Conservation (phyloP, 2,797 vertebrate species). For the Sebastiscus tertius region DNA sequence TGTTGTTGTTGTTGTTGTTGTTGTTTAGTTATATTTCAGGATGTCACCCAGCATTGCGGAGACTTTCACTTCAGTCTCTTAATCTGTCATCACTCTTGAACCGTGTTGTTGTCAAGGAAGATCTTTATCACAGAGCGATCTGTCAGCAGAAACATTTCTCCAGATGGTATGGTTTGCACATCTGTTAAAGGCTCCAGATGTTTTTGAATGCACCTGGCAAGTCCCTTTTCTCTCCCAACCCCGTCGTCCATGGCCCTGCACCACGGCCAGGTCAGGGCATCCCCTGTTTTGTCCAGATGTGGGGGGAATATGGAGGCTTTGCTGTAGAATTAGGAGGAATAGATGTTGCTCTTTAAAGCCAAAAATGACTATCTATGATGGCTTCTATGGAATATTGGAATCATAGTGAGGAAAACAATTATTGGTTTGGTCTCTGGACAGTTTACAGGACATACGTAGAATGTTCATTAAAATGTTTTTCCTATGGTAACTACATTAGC, state of each 20-base stretch:
- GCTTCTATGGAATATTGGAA: neutral
- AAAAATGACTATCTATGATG: neutral
- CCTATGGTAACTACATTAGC: neutral
- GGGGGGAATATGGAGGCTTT: constrained; percentile 41
- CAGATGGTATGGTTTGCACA: constrained; percentile 65
- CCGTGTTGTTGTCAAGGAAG: constrained; percentile 30
- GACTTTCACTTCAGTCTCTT: neutral
- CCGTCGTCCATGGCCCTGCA: constrained; percentile 18
- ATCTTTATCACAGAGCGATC: constrained; percentile 44
- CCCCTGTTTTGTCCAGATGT: constrained; percentile 54
- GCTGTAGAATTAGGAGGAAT: neutral
- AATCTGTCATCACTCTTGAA: constrained; percentile 36
- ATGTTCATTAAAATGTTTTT: neutral
- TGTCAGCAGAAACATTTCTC: constrained; percentile 65
- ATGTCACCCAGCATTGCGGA: neutral
- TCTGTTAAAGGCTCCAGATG: constrained; percentile 76
- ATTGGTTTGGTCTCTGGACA: neutral
- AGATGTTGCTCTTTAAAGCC: neutral
- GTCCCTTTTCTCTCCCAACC: constrained; percentile 39
- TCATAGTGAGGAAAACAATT: neutral
- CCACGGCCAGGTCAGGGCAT: constrained; percentile 28
- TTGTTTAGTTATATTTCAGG: neutral
- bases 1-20: neutral
- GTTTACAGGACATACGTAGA: neutral
- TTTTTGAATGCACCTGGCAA: constrained; percentile 71